These are phyloP conservation scores for Hymenopus coronatus DNA, from an alignment of 2,888 invertebrate genomes.

Conservation along the genomic window DNA sequence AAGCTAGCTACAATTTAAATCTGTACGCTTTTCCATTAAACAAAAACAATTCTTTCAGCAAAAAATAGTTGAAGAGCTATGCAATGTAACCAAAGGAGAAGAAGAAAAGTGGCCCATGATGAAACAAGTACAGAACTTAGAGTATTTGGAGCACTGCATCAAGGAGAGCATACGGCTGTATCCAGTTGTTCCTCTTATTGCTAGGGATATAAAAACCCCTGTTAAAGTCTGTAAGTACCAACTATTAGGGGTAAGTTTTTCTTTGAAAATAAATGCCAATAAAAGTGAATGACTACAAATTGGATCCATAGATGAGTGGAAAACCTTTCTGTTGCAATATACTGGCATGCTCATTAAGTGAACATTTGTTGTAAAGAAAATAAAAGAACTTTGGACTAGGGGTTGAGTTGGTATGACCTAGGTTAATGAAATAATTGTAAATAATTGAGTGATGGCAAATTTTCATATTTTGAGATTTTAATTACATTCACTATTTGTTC, in stretches of 20 bases:
- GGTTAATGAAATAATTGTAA: too few relatives aligned
- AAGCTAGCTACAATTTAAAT: too few relatives aligned
- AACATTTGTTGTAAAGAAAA: too few relatives aligned
- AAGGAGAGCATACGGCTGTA: background rate
- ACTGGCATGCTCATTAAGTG: too few relatives aligned
- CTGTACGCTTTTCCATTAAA: background rate
- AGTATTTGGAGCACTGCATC: background rate
- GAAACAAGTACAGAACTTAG: background rate
- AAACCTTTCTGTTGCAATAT: too few relatives aligned
- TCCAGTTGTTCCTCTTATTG: slow-evolving; percentile 9
- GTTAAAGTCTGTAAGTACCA: background rate
- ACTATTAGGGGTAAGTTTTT: background rate
- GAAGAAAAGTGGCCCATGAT: background rate
- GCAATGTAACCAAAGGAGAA: background rate
- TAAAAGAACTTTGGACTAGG: too few relatives aligned
- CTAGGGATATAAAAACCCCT: background rate
- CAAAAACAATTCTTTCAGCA: background rate
- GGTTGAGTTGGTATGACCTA: too few relatives aligned
- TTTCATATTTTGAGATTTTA: too few relatives aligned
- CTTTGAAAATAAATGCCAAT: background rate
- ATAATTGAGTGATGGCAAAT: too few relatives aligned
- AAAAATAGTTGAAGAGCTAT: background rate
- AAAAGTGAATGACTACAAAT: background rate
- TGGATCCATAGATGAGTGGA: too few relatives aligned
- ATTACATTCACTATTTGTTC: too few relatives aligned